These are phyloP conservation scores for Metridium senile DNA, from an alignment of 92 coral and sea anemone genomes.

Conservation along the genomic window DNA sequence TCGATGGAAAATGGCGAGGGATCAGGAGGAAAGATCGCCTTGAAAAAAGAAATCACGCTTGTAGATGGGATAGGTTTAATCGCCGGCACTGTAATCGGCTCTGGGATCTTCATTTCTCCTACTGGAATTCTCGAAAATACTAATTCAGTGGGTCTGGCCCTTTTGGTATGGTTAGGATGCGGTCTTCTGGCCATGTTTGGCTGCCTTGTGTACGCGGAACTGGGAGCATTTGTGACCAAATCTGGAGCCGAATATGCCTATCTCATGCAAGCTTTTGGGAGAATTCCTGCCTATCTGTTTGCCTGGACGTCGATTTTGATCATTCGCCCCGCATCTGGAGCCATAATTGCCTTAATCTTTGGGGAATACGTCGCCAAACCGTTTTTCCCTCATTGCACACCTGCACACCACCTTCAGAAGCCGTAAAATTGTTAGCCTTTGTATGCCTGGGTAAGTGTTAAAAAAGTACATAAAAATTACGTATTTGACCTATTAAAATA, in stretches of 20 bases:
- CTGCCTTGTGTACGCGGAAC: slow-evolving; percentile 87
- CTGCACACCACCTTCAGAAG: slow-evolving; percentile 71
- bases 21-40: slow-evolving; percentile 33
- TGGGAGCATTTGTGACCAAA: slow-evolving; percentile 79
- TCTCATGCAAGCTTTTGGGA: slow-evolving; percentile 84
- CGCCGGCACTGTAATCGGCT: slow-evolving; percentile 96
- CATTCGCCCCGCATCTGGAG: slow-evolving; percentile 94
- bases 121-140: slow-evolving; percentile 75
- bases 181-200: slow-evolving; percentile 90
- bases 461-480: neutral
- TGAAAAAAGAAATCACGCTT: slow-evolving; percentile 77
- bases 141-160: slow-evolving; percentile 80
- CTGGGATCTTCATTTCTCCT: slow-evolving; percentile 97
- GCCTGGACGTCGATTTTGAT: slow-evolving; percentile 93
- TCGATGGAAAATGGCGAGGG: slow-evolving; percentile 5
- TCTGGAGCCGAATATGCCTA: slow-evolving; percentile 98
- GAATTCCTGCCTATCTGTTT: slow-evolving; percentile 85
- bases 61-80: slow-evolving; percentile 85
- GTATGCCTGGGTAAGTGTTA: slow-evolving; percentile 83
- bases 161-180: slow-evolving; percentile 87
- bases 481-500: neutral
- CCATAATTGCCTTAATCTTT: slow-evolving; percentile 87
- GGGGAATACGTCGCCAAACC: slow-evolving; percentile 97
- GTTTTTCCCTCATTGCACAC: slow-evolving; percentile 78
- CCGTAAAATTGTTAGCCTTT: slow-evolving; percentile 84